Percentiles rank a stretch among this genome's conserved stretches.
phyloP scores from a whole-genome alignment of 2,113 vertebrate species.

The Microtus montanus region DNA sequence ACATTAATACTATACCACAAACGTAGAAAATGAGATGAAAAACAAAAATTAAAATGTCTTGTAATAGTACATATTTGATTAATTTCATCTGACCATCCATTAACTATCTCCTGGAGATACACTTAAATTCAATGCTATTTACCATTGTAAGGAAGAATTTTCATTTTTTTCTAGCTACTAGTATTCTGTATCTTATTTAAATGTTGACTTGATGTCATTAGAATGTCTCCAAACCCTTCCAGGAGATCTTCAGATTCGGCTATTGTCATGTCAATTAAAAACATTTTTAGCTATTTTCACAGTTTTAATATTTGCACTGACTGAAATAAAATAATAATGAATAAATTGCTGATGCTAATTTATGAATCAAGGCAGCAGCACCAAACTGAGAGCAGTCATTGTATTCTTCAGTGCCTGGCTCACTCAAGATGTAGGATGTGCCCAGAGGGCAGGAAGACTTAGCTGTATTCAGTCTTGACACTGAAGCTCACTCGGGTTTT shows the following conservation, averaged over 20 bases:
- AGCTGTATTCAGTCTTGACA: background rate
- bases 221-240: background rate
- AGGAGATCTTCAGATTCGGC: background rate
- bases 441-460: background rate
- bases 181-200: slow-evolving; percentile 51
- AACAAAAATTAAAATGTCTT: slow-evolving; percentile 7
- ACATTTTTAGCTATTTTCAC: background rate
- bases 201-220: background rate
- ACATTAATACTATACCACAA: slow-evolving; percentile 33
- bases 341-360: background rate
- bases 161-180: slow-evolving; percentile 23
- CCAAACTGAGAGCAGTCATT: background rate
- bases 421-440: background rate
- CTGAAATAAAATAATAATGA: background rate
- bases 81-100: slow-evolving; percentile 28
- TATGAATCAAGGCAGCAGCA: background rate
- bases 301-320: background rate
- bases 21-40: slow-evolving; percentile 18
- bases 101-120: slow-evolving; percentile 8
- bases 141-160: background rate
- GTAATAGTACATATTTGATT: background rate
- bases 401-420: background rate
- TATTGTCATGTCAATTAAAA: background rate
- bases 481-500: background rate
- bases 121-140: slow-evolving; percentile 12